Conservation (phyloP, 2,113 vertebrate species). For the Aspidoscelis tigris region DNA sequence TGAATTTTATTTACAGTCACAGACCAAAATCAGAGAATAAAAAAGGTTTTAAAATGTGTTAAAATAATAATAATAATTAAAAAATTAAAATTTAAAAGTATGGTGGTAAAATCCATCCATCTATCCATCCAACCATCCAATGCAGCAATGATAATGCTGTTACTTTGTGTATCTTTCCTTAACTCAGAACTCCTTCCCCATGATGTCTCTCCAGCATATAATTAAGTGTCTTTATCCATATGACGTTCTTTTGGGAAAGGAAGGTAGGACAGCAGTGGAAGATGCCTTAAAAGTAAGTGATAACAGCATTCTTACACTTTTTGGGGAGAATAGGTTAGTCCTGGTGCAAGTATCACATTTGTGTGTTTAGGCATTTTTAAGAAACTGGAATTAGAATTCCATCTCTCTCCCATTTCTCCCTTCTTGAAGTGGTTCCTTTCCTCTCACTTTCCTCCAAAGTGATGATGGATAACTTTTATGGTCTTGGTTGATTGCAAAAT, state of each 20-base stretch:
- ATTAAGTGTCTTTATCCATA: slow-evolving; percentile 92
- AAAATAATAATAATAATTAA: too few species aligned
- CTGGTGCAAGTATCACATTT: not conserved
- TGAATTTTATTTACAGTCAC: too few species aligned
- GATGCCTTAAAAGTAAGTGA: slow-evolving; percentile 86
- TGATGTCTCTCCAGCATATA: slow-evolving; percentile 84
- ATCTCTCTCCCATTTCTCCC: not conserved
- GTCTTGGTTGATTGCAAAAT: too few species aligned
- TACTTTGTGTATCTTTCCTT: slow-evolving; percentile 19
- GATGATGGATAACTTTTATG: too few species aligned
- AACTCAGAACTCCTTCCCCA: slow-evolving; percentile 87
- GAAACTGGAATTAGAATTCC: not conserved
- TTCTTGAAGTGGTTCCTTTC: not conserved
- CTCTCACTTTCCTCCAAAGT: too few species aligned
- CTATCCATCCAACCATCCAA: too few species aligned
- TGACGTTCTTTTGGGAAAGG: slow-evolving; percentile 85
- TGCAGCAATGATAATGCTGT: not conserved
- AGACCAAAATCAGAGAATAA: too few species aligned
- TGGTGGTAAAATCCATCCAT: too few species aligned
- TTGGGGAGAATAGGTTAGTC: not conserved
- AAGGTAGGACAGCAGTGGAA: slow-evolving; percentile 89
- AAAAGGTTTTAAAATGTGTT: too few species aligned
- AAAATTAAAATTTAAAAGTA: too few species aligned
- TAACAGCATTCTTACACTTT: not conserved
- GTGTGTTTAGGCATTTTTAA: not conserved